These are phyloP conservation scores for Vicugna pacos DNA, from an alignment of 2,113 vertebrate genomes.

Conservation along the genomic window DNA sequence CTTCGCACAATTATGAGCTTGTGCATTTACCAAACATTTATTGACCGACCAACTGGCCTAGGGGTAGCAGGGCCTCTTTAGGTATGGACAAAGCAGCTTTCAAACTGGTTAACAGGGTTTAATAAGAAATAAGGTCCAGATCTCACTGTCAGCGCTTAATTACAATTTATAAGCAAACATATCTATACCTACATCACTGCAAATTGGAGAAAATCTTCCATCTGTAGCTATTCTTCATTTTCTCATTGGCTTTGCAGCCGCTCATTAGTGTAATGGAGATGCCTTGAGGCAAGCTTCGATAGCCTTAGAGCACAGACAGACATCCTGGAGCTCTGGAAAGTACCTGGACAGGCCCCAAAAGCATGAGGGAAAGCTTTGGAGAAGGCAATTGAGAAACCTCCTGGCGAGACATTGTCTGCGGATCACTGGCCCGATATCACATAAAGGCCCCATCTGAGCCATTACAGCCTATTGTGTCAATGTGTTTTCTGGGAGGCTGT, in stretches of 20 bases:
- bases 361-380: slow-evolving; percentile 66
- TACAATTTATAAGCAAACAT: slow-evolving; percentile 60
- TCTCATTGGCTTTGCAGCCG: slow-evolving; percentile 46
- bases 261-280: slow-evolving; percentile 59
- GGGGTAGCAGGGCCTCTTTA: not conserved
- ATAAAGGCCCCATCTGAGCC: slow-evolving; percentile 83
- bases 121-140: slow-evolving; percentile 30
- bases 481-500: slow-evolving; percentile 80
- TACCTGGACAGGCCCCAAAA: slow-evolving; percentile 53
- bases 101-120: not conserved
- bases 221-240: slow-evolving; percentile 64
- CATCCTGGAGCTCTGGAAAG: slow-evolving; percentile 23
- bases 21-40: not conserved
- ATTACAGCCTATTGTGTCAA: slow-evolving; percentile 84
- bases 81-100: not conserved
- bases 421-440: slow-evolving; percentile 79
- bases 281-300: slow-evolving; percentile 33
- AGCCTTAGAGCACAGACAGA: slow-evolving; percentile 19
- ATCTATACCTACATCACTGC: not conserved
- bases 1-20: not conserved
- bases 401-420: slow-evolving; percentile 79
- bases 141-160: slow-evolving; percentile 51
- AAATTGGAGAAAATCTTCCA: slow-evolving; percentile 66
- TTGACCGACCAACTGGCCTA: not conserved
- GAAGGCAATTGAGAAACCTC: slow-evolving; percentile 81